A percentile compares a stretch with the other conserved stretches of the same genome.
These are phyloP conservation scores for Melanotaenia boesemani DNA, from an alignment of 2,797 vertebrate species.

Conservation along the genomic window DNA sequence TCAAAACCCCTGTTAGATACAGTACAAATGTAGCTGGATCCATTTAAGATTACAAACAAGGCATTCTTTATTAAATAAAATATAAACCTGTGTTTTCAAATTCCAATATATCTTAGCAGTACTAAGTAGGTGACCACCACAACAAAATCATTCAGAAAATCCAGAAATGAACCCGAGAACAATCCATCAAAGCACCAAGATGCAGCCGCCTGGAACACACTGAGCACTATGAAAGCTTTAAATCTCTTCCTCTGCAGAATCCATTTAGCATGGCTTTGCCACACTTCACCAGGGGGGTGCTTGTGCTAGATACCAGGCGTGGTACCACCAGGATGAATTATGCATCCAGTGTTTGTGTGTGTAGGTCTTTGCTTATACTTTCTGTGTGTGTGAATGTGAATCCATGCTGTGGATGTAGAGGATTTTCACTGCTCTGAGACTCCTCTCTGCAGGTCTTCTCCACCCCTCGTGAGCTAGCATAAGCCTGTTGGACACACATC, in stretches of 20 bases:
- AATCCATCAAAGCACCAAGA: slow-evolving; percentile 78
- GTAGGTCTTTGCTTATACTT: slow-evolving; percentile 33
- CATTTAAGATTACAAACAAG: slow-evolving; percentile 1
- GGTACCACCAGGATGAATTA: slow-evolving; percentile 61
- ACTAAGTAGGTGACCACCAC: slow-evolving; percentile 28
- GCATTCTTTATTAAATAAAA: slow-evolving; percentile 18
- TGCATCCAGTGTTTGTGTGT: slow-evolving; percentile 59
- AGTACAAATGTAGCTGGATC: neutral
- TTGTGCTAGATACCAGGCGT: slow-evolving; percentile 57
- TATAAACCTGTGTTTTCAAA: slow-evolving; percentile 35
- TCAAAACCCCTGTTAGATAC: neutral
- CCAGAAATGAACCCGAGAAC: slow-evolving; percentile 68
- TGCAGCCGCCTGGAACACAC: slow-evolving; percentile 72
- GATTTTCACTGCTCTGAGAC: slow-evolving; percentile 77
- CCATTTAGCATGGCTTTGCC: slow-evolving; percentile 82
- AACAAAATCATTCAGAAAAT: slow-evolving; percentile 59
- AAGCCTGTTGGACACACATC: slow-evolving; percentile 89
- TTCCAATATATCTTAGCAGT: slow-evolving; percentile 23
- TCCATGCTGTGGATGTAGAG: slow-evolving; percentile 56
- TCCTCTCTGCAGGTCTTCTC: slow-evolving; percentile 77
- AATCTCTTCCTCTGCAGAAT: slow-evolving; percentile 82
- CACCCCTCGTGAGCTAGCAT: slow-evolving; percentile 76
- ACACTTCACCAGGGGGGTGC: slow-evolving; percentile 68
- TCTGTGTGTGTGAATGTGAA: slow-evolving; percentile 45
- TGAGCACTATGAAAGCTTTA: slow-evolving; percentile 76